A percentile compares a stretch with the other conserved stretches of the same genome.
Evolutionary conservation across 2,888 invertebrate species (phyloP).

Genomic region (Melanargia galathea): DNA sequence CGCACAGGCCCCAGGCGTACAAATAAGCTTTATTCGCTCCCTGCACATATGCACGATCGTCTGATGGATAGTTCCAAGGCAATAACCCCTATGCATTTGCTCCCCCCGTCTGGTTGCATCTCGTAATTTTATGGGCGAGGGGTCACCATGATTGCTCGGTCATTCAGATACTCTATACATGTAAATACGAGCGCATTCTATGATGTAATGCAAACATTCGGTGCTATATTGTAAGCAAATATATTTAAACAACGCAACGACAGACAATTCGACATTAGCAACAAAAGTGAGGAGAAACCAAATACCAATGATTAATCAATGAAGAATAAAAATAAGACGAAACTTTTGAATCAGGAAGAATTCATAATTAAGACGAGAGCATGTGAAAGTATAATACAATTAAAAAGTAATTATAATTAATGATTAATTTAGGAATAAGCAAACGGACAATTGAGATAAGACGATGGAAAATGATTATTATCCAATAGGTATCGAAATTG

Average conservation of each 20-base stretch:
- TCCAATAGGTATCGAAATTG: slow-evolving; percentile 52
- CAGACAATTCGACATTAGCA: not conserved
- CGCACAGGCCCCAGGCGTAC: slow-evolving; percentile 65
- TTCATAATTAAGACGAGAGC: not conserved
- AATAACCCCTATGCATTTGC: slow-evolving; percentile 76
- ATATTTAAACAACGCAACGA: not conserved
- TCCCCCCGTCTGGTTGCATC: slow-evolving; percentile 72
- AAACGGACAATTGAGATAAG: slow-evolving; percentile 36
- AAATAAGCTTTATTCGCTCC: slow-evolving; percentile 81
- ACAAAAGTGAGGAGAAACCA: not conserved
- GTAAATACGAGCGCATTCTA: slow-evolving; percentile 7
- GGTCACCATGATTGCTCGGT: slow-evolving; percentile 65
- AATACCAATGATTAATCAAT: not conserved
- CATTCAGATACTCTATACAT: slow-evolving; percentile 47
- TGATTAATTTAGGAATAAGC: slow-evolving; percentile 36
- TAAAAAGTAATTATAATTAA: slow-evolving; percentile 28
- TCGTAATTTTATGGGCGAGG: slow-evolving; percentile 77
- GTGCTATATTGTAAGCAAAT: not conserved
- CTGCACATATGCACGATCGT: slow-evolving; percentile 67
- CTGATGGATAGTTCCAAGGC: slow-evolving; percentile 72
- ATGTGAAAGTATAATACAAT: slow-evolving; percentile 38
- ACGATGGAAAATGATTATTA: slow-evolving; percentile 49
- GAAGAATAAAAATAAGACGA: not conserved
- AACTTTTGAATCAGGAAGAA: not conserved
- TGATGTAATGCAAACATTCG: not conserved